Evolutionary conservation across 2,888 invertebrate genomes (phyloP), one percentile per base, ranked within the genome.

Genomic region (Coleophora flavipennella): DNA sequence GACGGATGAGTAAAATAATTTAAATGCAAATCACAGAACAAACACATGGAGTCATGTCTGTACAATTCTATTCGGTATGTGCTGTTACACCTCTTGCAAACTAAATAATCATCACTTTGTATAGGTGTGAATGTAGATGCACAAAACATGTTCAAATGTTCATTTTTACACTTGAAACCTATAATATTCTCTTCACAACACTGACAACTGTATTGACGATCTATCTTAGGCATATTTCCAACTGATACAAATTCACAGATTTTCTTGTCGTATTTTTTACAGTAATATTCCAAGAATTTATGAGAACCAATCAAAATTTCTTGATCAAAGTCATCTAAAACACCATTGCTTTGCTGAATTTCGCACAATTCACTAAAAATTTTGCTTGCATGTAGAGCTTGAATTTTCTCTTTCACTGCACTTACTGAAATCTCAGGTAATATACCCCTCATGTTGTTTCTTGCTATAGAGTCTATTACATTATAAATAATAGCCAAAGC

Each of bases 71-170:
- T 39, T 36, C 65, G 60, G 8, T 73, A 75, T 4, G 62, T 67
- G 1, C 55, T 40, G 12, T 59, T 54, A 47, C 84, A 84, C 34
- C 59, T 46, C 29, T 51, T 60, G 53, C 84, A 84, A 0, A 60
- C 32, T 1, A 84, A 48, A 48, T 83, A 81, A 37, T 76, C 55
- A 43, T 62, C 49, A 44, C 36, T 42, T 11, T 60, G 51, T 46
- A 83, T 80, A 0, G 66, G 75, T 11, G 72, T 76, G 31, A 81
- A 76, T 14, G 73, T 70, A 13, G 70, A 20, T 10, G 64, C 57
- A 61, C 84, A 84, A 50, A 75, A 71, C 59, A 71, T 67, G 44
- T 77, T 84, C 1, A 66, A 33, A 56, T 83, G 83, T 1, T 61
- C 61, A 37, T 57, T 47, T 42, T 46, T 51, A 55, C 84, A 83